These are phyloP conservation scores for Nephila pilipes DNA, from an alignment of 1,140 invertebrate species.

Conservation along the genomic window DNA sequence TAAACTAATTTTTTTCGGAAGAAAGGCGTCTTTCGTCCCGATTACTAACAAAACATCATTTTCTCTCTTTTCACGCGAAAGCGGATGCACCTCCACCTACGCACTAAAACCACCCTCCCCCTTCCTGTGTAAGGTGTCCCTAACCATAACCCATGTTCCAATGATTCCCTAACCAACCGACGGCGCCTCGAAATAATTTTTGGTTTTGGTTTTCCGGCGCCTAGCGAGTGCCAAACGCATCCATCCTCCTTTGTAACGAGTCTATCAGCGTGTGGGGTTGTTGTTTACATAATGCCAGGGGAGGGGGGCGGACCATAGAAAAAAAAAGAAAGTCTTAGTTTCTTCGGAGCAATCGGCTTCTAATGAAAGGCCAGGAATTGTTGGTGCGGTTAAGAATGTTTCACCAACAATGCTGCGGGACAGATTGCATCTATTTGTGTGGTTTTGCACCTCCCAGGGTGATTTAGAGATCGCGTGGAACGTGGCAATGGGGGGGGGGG, in stretches of 20 bases:
- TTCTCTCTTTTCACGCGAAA: no score
- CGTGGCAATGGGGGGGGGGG: not conserved
- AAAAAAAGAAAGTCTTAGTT: not conserved
- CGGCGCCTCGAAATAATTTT: not conserved
- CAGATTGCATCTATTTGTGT: conserved; percentile 39
- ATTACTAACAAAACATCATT: not conserved
- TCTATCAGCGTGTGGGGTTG: conserved; percentile 57
- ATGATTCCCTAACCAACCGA: not conserved
- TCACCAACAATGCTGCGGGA: not conserved
- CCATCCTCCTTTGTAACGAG: conserved; percentile 45
- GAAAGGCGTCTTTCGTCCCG: not conserved
- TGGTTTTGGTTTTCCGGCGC: conserved; percentile 24
- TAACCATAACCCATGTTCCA: not conserved
- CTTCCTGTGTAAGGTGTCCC: not conserved
- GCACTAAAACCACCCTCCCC: not conserved
- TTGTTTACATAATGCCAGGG: conserved; percentile 28
- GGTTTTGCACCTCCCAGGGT: conserved; percentile 32
- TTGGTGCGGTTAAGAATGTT: not conserved
- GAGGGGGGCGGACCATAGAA: not conserved
- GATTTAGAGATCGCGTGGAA: not conserved
- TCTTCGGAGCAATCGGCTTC: conserved; percentile 1
- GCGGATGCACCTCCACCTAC: not conserved
- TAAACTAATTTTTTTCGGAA: not conserved
- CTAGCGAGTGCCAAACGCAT: conserved; percentile 9
- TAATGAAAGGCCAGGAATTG: conserved; percentile 33